Evolutionary conservation across 2,888 invertebrate species (phyloP).

Genomic region (Neoscelio sp.): DNA sequence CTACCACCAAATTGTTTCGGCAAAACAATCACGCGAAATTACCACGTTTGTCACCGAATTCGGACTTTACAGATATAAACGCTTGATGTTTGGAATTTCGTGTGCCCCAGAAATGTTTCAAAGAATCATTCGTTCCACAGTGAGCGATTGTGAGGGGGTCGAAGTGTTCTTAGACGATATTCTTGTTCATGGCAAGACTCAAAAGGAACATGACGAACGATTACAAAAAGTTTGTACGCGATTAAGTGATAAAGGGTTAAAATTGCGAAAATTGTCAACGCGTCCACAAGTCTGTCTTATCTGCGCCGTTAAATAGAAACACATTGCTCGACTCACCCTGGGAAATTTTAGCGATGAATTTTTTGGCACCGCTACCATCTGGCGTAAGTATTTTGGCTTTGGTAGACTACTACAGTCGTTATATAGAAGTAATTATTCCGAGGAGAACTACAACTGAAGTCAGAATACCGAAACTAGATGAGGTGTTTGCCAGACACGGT

Average conservation of each 20-base stretch:
- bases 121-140: constrained; percentile 4
- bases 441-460: constrained; percentile 51
- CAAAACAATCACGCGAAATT: constrained; percentile 73
- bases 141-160: constrained; percentile 66
- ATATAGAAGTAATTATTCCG: constrained; percentile 54
- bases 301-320: constrained; percentile 62
- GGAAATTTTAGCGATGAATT: constrained; percentile 64
- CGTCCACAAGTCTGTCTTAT: constrained; percentile 48
- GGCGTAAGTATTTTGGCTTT: constrained; percentile 53
- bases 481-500: constrained; percentile 71
- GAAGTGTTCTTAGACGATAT: constrained; percentile 77
- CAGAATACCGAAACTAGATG: constrained; percentile 60
- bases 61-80: constrained; percentile 79
- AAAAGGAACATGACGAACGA: constrained; percentile 74
- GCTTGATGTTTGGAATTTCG: constrained; percentile 80
- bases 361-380: constrained; percentile 66
- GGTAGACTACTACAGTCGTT: constrained; percentile 68
- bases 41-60: constrained; percentile 79
- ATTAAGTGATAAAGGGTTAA: too few species aligned
- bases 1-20: constrained; percentile 78
- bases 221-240: constrained; percentile 69
- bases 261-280: constrained; percentile 65
- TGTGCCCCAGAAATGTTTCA: constrained; percentile 82
- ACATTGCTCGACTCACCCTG: constrained; percentile 53
- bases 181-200: constrained; percentile 74